Base-by-base conservation (phyloP, 2,888 invertebrate species). In the Ischnura elegans region DNA sequence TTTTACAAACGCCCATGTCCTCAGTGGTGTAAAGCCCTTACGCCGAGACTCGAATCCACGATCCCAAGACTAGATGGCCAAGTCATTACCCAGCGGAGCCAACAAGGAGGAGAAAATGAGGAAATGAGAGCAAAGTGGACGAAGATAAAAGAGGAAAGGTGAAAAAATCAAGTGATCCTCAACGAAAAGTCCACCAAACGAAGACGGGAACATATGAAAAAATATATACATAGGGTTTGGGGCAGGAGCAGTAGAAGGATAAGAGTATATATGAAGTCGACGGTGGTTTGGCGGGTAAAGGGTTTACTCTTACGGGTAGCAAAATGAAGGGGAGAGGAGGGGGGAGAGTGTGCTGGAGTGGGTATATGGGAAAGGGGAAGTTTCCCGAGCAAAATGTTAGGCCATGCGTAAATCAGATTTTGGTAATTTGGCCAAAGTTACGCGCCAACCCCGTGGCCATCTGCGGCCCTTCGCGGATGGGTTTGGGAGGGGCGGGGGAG, bases 401-500 rank as follows among this genome's bases (percentile, higher is more conserved):
- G 90, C 61, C 90, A 90, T 90, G 90, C 90, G 90, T 90, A 90
- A 90, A 90, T 90, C 90, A 61, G 90, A 90, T 90, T 87, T 90
- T 90, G 90, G 90, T 55, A 90, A 90, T 61, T 90, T 90, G 90
- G 90, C 90, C 90, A 66, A 90, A 90, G 90, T 90, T 90, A 51
- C 90, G 61, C 90, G 90, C 61, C 66, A 43, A 21, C 90, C 55
- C 61, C 61, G 42, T 66, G 90, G 90, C 90, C 90, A 90, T 90
- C 90, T 90, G 90, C 90, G 90, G 55, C 90, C 61, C 90, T 87
- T 55, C 87, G 87, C 87, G 87, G 25, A 16, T 10, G 29, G 51
- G 47, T 8, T 5, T 8, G 47, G 47, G 47, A 47, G 47, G 47
- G 47, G 13, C 8, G 47, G 51, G 19, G 51, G 51, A 51, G 51